Percentiles rank a stretch among this genome's conserved stretches.
Conservation (phyloP, 2,797 vertebrate species). For the Iguana delicatissima region DNA sequence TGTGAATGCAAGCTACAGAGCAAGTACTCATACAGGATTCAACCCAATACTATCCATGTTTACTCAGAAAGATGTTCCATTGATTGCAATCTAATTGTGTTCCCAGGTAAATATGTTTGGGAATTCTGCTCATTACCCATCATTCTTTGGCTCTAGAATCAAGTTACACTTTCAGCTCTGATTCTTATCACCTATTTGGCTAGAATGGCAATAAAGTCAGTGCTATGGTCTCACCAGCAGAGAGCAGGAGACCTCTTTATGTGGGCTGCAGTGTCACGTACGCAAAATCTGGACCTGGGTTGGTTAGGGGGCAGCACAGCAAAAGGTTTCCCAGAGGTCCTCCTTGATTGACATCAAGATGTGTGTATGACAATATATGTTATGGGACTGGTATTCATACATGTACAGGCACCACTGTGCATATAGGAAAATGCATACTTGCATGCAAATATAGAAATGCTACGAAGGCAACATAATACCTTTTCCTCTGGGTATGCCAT, state of each 20-base stretch:
- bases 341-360: neutral
- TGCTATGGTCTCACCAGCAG: constrained; percentile 10
- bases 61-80: neutral
- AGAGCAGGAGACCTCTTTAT: constrained; percentile 33
- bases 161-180: neutral
- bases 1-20: neutral
- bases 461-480: neutral
- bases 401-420: neutral
- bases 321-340: neutral
- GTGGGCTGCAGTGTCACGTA: neutral
- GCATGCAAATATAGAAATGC: neutral
- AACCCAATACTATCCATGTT: neutral
- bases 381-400: neutral
- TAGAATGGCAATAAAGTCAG: neutral
- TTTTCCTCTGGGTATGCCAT: neutral
- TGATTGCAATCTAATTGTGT: neutral
- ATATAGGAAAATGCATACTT: neutral
- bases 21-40: neutral
- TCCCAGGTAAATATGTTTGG: neutral
- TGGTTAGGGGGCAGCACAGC: neutral
- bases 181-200: neutral
- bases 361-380: neutral
- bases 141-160: neutral
- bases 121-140: neutral
- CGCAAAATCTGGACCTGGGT: neutral